phyloP scores from a whole-genome alignment of 2,113 vertebrate genomes.

The Ornithorhynchus anatinus region DNA sequence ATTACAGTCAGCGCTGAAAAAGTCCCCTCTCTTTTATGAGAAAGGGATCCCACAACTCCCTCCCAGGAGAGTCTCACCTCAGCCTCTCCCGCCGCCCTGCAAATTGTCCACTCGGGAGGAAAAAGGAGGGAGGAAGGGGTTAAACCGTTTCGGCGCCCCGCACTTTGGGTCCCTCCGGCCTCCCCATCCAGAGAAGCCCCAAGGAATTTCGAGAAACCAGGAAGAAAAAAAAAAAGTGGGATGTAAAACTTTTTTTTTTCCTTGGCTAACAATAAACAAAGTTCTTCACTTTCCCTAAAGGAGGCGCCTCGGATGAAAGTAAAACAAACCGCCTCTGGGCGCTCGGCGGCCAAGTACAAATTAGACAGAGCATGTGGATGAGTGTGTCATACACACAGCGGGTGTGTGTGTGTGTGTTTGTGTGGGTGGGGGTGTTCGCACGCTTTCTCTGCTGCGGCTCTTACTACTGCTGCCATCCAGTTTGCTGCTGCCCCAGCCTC shows the following conservation, averaged over 20 bases:
- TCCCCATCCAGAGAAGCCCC: not conserved
- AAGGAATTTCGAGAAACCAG: conserved; percentile 10
- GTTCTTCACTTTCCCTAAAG: conserved; percentile 41
- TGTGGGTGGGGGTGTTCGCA: no score
- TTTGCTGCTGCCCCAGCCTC: not conserved
- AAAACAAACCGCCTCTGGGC: conserved; percentile 11
- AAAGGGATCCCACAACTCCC: no score
- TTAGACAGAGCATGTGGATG: not conserved
- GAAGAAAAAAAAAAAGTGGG: not conserved
- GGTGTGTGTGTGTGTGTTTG: no score
- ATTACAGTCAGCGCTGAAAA: no score
- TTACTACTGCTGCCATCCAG: not conserved
- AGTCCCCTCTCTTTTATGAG: no score
- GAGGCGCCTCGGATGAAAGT: conserved; percentile 46
- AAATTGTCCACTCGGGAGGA: no score
- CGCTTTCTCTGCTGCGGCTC: not conserved
- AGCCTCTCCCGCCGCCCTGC: no score
- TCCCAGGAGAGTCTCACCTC: no score
- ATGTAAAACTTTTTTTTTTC: not conserved
- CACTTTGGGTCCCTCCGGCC: not conserved
- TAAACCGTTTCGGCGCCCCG: conserved; percentile 22
- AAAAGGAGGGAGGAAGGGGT: conserved; percentile 45
- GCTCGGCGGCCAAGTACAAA: not conserved
- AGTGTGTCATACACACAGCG: no score
- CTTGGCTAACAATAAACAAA: conserved; percentile 26